Percentiles rank a stretch among this genome's conserved stretches.
phyloP scores from a whole-genome alignment of 2,888 invertebrate species.

The Spodoptera exigua region DNA sequence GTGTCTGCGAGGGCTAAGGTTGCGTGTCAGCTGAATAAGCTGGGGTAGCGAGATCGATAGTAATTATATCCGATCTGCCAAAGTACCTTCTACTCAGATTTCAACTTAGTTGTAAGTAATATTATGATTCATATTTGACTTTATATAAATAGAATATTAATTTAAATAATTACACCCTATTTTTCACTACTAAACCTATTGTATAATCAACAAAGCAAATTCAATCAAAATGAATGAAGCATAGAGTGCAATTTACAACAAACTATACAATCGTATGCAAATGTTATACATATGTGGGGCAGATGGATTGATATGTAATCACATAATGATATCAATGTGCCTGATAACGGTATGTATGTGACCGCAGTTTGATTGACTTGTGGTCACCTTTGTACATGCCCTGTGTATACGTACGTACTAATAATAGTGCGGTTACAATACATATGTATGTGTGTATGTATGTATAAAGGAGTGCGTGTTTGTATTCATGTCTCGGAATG shows the following conservation, averaged over 20 bases:
- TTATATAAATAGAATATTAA: too few species aligned
- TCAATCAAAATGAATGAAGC: too few species aligned
- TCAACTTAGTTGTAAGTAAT: too few species aligned
- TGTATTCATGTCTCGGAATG: slow-evolving; percentile 12
- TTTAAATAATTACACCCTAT: too few species aligned
- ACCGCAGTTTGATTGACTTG: slow-evolving; percentile 66
- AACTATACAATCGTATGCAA: slow-evolving; percentile 13
- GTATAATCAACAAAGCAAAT: too few species aligned
- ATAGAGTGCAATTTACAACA: background rate
- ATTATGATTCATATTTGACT: too few species aligned
- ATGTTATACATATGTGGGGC: background rate
- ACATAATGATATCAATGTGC: slow-evolving; percentile 37
- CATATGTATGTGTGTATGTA: slow-evolving; percentile 4
- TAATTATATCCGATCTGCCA: too few species aligned
- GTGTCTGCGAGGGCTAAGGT: too few species aligned
- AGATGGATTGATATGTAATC: slow-evolving; percentile 37
- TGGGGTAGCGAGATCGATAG: too few species aligned
- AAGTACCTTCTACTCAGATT: too few species aligned
- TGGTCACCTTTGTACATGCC: slow-evolving; percentile 54
- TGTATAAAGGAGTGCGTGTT: background rate
- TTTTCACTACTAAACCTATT: too few species aligned
- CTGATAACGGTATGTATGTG: slow-evolving; percentile 42
- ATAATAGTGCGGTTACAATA: slow-evolving; percentile 17
- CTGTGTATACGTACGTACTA: slow-evolving; percentile 12
- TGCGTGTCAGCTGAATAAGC: too few species aligned